phyloP scores from a whole-genome alignment of 2,888 invertebrate species.

The Tiliacea citrago region DNA sequence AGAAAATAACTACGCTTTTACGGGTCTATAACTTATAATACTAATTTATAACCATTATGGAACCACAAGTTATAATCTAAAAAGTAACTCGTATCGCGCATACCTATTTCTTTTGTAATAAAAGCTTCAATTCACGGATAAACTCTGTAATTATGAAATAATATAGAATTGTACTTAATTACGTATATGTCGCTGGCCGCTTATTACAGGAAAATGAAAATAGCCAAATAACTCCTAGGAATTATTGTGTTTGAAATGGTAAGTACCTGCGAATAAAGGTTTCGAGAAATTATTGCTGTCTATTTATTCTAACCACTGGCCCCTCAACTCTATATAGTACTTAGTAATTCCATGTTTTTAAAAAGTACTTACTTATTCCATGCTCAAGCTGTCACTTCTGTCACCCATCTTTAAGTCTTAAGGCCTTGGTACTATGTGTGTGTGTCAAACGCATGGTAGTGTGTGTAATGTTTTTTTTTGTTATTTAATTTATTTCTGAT shows the following conservation, averaged over 20 bases:
- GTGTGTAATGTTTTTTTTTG: no score
- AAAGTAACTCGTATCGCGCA: constrained; percentile 14
- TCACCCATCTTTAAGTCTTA: no score
- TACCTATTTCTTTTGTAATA: constrained; percentile 14
- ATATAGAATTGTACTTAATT: constrained; percentile 28
- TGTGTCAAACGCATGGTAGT: no score
- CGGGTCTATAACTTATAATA: constrained; percentile 40
- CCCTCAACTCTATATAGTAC: no score
- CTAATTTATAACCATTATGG: constrained; percentile 57
- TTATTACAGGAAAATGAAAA: constrained; percentile 31
- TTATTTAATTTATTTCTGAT: no score
- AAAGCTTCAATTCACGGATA: constrained; percentile 16
- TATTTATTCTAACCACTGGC: no score
- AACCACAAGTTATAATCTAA: constrained; percentile 32
- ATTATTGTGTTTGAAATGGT: constrained; percentile 9
- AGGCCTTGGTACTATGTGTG: no score
- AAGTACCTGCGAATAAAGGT: background rate
- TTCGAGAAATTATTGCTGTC: background rate
- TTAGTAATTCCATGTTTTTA: no score
- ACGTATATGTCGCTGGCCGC: background rate
- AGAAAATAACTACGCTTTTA: constrained; percentile 34
- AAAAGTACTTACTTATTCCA: no score
- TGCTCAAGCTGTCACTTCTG: no score
- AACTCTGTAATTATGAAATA: constrained; percentile 39
- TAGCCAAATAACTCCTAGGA: background rate